These are phyloP conservation scores for Dufourea novaeangliae DNA, from an alignment of 1,140 invertebrate species.

Conservation along the genomic window DNA sequence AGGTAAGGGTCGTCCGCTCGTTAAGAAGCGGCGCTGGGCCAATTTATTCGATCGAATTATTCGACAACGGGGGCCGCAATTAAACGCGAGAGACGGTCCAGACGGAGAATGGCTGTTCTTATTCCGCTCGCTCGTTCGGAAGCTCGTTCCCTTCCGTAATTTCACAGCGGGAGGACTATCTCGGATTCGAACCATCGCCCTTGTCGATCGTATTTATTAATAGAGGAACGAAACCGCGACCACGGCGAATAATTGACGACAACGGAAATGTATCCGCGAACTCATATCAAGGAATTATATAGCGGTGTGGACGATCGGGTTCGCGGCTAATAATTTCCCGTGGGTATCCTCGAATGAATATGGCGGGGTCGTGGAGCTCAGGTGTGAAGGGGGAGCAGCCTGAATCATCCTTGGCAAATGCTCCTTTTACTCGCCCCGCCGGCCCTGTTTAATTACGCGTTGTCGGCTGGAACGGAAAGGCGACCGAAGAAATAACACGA, in stretches of 20 bases:
- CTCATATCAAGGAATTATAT: slow-evolving; percentile 1
- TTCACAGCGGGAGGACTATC: neutral
- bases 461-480: neutral
- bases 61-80: slow-evolving; percentile 30
- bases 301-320: neutral
- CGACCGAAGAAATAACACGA: too few species aligned
- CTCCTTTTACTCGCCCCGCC: slow-evolving; percentile 1
- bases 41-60: slow-evolving; percentile 49
- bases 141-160: neutral
- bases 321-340: slow-evolving; percentile 43
- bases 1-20: slow-evolving; percentile 36
- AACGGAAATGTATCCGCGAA: neutral
- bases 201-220: slow-evolving; percentile 9
- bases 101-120: neutral
- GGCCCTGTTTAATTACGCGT: slow-evolving; percentile 2
- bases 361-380: too few species aligned
- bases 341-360: slow-evolving; percentile 8
- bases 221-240: neutral
- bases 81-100: slow-evolving; percentile 34
- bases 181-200: neutral
- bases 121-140: neutral
- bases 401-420: too few species aligned
- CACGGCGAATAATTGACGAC: slow-evolving; percentile 7
- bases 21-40: slow-evolving; percentile 27
- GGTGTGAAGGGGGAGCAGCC: neutral